Base-by-base conservation (phyloP, 2,888 invertebrate genomes). In the Scaptomyza cyrtandrae region DNA sequence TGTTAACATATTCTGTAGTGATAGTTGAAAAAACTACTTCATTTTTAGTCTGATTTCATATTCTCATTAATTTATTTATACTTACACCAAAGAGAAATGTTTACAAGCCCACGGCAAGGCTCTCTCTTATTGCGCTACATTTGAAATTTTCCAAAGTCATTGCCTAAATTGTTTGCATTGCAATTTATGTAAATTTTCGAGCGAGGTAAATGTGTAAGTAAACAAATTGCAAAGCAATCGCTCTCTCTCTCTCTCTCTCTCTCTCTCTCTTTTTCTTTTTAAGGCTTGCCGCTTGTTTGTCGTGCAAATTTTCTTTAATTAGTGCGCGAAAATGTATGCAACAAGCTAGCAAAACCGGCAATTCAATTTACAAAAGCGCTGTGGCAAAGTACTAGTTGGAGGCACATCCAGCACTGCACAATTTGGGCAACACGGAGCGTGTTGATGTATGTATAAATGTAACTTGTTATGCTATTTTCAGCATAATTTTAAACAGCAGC, bases 231-330 rank as follows among this genome's bases (percentile, higher is more conserved):
- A 61, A 59, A 71, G 39, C 46, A 49, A 53, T 65, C 48, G 29
- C 53, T 31, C 11, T 35, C 56, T 19, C 19, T 10, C 7, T 24
- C 13, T 52, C n/a, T 14, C 31, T 27, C 35, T 16, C 9, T 27
- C 11, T 24, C 24, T 31, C 13, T 27, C 50, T 24, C 35, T 29
- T 33, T 19, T 11, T 24, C 24, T 37, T 13, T 27, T 54, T 16
- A 29, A 27, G 33, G 19, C 27, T 37, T 43, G 33, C 53, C 43
- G 39, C 41, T 49, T 72, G 75, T 62, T 82, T 80, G 75, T 62
- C 55, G 66, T 78, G 71, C 69, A 70, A 75, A 80, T 76, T 78
- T 84, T 78, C 79, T 65, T 81, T 76, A 83, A 86, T 81, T 84
- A 81, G 81, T 84, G 78, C 78, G 69, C 64, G 71, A 45, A 72